Percentiles rank a stretch among this genome's conserved stretches.
Evolutionary conservation across 1,140 invertebrate genomes (phyloP).

Genomic region (Chymomyza costata): DNA sequence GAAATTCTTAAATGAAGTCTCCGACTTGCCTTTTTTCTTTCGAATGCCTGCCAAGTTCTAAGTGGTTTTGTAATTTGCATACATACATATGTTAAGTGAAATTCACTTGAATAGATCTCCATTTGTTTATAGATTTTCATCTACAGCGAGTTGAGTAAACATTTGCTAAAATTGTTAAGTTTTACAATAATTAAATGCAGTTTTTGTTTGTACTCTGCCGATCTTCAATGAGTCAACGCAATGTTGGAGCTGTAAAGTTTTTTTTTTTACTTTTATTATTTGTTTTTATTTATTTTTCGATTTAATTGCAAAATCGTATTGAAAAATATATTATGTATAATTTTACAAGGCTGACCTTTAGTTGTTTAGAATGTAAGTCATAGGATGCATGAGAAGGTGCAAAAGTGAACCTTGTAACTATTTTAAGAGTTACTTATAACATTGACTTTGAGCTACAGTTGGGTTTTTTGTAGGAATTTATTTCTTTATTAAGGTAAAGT

Average conservation of each 20-base stretch:
- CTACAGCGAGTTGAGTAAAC: slow-evolving; percentile 5
- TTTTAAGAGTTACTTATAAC: too few species aligned
- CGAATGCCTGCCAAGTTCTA: slow-evolving; percentile 29
- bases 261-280: slow-evolving; percentile 15
- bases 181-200: slow-evolving; percentile 14
- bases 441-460: too few species aligned
- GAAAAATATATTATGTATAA: slow-evolving; percentile 21
- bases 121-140: slow-evolving; percentile 14
- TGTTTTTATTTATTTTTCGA: slow-evolving; percentile 15
- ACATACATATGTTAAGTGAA: slow-evolving; percentile 32
- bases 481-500: too few species aligned
- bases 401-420: too few species aligned
- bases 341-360: slow-evolving; percentile 27
- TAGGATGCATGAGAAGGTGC: too few species aligned
- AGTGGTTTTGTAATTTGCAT: slow-evolving; percentile 32
- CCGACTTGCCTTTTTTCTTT: too few species aligned
- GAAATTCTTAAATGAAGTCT: too few species aligned
- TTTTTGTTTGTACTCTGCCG: slow-evolving; percentile 20
- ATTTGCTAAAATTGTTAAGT: slow-evolving; percentile 13
- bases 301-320: slow-evolving; percentile 20
- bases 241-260: slow-evolving; percentile 17
- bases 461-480: too few species aligned
- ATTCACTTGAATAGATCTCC: slow-evolving; percentile 19
- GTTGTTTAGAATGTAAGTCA: too few species aligned
- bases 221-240: slow-evolving; percentile 24